Conservation (phyloP, 1,140 invertebrate genomes). For the Microplitis mediator region DNA sequence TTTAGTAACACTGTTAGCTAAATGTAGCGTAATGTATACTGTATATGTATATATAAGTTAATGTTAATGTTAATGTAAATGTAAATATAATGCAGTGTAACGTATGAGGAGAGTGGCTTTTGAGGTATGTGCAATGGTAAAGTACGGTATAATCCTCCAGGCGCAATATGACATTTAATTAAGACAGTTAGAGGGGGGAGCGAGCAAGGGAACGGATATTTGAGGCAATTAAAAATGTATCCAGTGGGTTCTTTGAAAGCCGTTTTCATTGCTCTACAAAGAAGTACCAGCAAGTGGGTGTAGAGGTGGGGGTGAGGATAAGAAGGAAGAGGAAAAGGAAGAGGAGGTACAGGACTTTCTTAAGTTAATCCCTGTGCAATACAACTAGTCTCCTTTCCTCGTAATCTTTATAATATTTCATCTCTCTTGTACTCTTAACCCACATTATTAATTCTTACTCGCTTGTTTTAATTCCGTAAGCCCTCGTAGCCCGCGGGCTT, state of each 20-base stretch:
- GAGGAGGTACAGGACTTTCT: constrained; percentile 17
- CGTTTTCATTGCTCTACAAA: constrained; percentile 58
- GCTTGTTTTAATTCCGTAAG: constrained; percentile 26
- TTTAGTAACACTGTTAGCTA: too few relatives aligned
- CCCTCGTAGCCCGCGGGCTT: constrained; percentile 26
- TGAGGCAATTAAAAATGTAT: constrained; percentile 64
- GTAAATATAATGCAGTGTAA: too few relatives aligned
- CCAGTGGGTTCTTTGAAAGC: constrained; percentile 58
- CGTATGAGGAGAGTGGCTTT: too few relatives aligned
- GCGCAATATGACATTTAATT: constrained; percentile 62
- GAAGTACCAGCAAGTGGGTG: constrained; percentile 27
- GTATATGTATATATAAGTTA: too few relatives aligned
- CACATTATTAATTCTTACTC: constrained; percentile 29
- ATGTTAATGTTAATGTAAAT: too few relatives aligned
- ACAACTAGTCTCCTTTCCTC: constrained; percentile 36
- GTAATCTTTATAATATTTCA: background rate
- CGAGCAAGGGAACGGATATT: constrained; percentile 55
- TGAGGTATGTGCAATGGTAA: background rate
- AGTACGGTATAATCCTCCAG: constrained; percentile 27
- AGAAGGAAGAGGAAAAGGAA: too few relatives aligned
- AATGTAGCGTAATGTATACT: too few relatives aligned
- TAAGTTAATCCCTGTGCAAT: constrained; percentile 38
- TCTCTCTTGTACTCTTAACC: constrained; percentile 10
- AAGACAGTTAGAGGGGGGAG: constrained; percentile 46
- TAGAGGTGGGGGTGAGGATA: too few relatives aligned